Conservation (phyloP, 92 coral and sea anemone species). For the Zoanthus sociatus region DNA sequence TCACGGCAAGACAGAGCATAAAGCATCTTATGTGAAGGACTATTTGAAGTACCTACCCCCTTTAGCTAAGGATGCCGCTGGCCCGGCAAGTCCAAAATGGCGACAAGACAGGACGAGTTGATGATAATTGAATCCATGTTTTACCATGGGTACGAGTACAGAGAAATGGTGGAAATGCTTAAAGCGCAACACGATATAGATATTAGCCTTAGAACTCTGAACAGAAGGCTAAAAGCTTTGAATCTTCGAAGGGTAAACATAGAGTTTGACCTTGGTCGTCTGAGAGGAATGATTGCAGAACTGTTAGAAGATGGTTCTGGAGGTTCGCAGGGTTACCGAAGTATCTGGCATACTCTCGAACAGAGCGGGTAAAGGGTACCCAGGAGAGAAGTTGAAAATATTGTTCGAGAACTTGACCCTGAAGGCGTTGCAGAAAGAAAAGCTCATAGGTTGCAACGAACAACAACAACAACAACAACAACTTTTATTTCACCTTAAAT, state of each 20-base stretch:
- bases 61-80: slow-evolving; percentile 9
- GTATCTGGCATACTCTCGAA: slow-evolving; percentile 45
- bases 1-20: not conserved
- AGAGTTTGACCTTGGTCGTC: slow-evolving; percentile 39
- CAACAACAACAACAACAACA: too few species aligned
- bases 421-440: slow-evolving; percentile 62
- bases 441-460: slow-evolving; percentile 58
- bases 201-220: slow-evolving; percentile 65
- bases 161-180: slow-evolving; percentile 56
- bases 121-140: slow-evolving; percentile 50
- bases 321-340: slow-evolving; percentile 48
- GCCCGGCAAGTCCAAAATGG: slow-evolving; percentile 23
- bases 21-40: slow-evolving; percentile 18
- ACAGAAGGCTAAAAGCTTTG: slow-evolving; percentile 51
- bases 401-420: slow-evolving; percentile 63
- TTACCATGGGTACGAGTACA: slow-evolving; percentile 61
- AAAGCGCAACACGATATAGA: slow-evolving; percentile 57
- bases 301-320: slow-evolving; percentile 48
- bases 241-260: slow-evolving; percentile 45
- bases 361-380: slow-evolving; percentile 46
- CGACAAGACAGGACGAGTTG: slow-evolving; percentile 42
- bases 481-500: too few species aligned
- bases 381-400: slow-evolving; percentile 66
- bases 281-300: slow-evolving; percentile 43
- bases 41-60: slow-evolving; percentile 20